Percentiles rank a stretch among this genome's conserved stretches.
Evolutionary conservation across 2,888 invertebrate genomes (phyloP).

Genomic region (Fragum whitleyi): DNA sequence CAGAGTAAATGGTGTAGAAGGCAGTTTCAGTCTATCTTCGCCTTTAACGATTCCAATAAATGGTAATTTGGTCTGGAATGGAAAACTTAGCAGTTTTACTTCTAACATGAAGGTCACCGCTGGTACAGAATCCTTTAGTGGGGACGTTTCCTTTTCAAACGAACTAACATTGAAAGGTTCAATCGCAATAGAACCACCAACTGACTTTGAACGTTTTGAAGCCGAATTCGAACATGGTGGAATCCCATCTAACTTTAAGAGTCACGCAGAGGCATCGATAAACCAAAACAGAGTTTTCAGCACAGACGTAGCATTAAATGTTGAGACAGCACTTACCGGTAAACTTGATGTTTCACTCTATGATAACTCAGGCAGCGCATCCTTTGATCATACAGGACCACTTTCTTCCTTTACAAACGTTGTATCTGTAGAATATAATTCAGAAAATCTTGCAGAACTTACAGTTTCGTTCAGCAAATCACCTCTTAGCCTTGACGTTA

Average conservation of each 20-base stretch:
- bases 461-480: neutral
- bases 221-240: conserved; percentile 35
- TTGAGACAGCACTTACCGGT: conserved; percentile 28
- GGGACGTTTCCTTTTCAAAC: conserved; percentile 19
- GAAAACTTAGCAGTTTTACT: neutral
- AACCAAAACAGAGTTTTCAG: conserved; percentile 46
- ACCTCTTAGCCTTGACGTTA: neutral
- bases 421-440: conserved; percentile 8
- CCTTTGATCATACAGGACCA: conserved; percentile 51
- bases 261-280: conserved; percentile 29
- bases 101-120: neutral
- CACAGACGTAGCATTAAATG: conserved; percentile 53
- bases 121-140: neutral
- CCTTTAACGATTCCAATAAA: conserved; percentile 6
- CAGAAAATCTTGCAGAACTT: conserved; percentile 31
- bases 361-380: conserved; percentile 6
- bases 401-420: conserved; percentile 38
- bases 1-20: neutral
- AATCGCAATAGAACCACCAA: neutral
- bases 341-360: neutral
- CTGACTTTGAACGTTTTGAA: neutral
- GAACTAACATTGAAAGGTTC: conserved; percentile 14
- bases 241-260: conserved; percentile 20
- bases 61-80: neutral
- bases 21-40: conserved; percentile 5